Evolutionary conservation across 2,888 invertebrate species (phyloP).

Genomic region (Dynastes hyllus): DNA sequence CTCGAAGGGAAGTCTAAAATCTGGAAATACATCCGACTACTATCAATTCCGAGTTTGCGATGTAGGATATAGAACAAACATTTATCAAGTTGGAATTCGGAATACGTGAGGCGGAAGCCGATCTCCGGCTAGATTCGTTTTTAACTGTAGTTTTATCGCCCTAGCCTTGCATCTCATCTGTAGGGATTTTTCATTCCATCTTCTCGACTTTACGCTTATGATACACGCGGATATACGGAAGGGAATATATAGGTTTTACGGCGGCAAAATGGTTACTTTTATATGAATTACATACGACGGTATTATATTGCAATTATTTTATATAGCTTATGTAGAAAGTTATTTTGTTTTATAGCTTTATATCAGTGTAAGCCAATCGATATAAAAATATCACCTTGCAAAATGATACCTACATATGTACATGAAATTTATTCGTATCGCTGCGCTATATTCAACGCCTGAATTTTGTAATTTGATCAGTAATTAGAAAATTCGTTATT

Average conservation of each 20-base stretch:
- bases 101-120: conserved; percentile 49
- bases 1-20: conserved; percentile 33
- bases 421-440: no score
- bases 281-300: not conserved
- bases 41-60: conserved; percentile 49
- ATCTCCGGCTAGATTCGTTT: conserved; percentile 48
- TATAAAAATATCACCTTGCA: no score
- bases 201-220: conserved; percentile 45
- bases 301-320: not conserved
- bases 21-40: conserved; percentile 40
- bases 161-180: conserved; percentile 40
- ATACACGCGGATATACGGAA: conserved; percentile 23
- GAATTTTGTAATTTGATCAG: no score
- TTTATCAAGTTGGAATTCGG: conserved; percentile 49
- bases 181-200: conserved; percentile 45
- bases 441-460: no score
- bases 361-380: no score
- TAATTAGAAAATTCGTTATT: no score
- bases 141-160: conserved; percentile 51
- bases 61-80: conserved; percentile 47
- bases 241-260: not conserved
- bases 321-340: not conserved
- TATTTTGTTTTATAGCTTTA: not conserved
- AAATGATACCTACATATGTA: no score
- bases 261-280: not conserved